Evolutionary conservation across 2,797 vertebrate species (phyloP), one percentile per base, ranked within the genome.

Genomic region (Silurus aristotelis): DNA sequence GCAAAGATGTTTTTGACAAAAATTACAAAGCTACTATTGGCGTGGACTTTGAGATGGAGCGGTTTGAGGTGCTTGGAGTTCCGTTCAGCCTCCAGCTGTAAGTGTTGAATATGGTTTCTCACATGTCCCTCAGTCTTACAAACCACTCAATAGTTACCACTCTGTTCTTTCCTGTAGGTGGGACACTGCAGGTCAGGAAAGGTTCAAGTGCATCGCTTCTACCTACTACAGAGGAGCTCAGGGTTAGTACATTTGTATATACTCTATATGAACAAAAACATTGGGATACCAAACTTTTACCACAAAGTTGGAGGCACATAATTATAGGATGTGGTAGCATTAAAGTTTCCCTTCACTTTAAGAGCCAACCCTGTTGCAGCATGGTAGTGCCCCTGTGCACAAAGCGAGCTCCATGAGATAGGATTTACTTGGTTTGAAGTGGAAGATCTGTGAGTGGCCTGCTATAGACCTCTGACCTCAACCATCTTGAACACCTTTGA

Each of bases 1-100:
- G 98, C 91, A 98, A 98, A 91, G 96, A 98, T 89, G 94, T 93
- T 3, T 99, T 99, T 14, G 97, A 99, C 92, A 99, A 98, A 93
- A 98, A 99, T 93, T 99, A 99, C 94, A 99, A 99, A 90, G 98
- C 97, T 0, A 99, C 98, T n/a, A 99, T 99, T 0, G 98, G 98
- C 7, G 97, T 99, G 27, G 98, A 99, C 93, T 99, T 99, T 77
- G 98, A 99, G 93, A 99, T 99, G 97, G 98, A 99, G 91, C 94
- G 97, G 12, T 99, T 99, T 25, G 98, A 99, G 91, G 96, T 99
- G 90, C 90, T 98, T 77, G 98, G 98, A 0, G 93, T 98, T 83
- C 97, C 97, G 61, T 99, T 99, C 93, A 98, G 97, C 89, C 93
- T 99, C 9, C 98, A 99, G 93, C 94, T 99, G 98, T 99, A 91